These are phyloP conservation scores for Melanitta fusca DNA, from an alignment of 2,797 vertebrate species.

Conservation along the genomic window DNA sequence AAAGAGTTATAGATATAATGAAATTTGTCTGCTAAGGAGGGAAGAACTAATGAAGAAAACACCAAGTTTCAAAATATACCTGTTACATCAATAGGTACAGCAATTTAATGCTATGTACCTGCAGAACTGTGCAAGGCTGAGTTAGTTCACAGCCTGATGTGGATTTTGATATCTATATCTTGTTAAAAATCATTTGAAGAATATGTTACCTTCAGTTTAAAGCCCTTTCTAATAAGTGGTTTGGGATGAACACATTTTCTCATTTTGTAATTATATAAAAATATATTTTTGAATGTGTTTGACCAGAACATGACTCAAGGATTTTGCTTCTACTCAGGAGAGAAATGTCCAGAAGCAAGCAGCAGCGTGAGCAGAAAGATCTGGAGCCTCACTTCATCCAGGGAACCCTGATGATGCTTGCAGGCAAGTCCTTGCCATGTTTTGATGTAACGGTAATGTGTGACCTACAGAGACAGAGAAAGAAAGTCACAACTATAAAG, in stretches of 20 bases:
- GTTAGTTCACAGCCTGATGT: not conserved
- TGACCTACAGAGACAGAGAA: not conserved
- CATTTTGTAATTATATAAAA: constrained; percentile 1
- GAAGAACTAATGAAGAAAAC: not conserved
- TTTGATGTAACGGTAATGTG: not conserved
- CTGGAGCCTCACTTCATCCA: not conserved
- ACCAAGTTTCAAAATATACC: not conserved
- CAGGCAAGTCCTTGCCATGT: not conserved
- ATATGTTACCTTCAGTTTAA: not conserved
- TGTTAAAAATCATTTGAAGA: not conserved
- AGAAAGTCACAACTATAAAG: not conserved
- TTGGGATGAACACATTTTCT: constrained; percentile 8
- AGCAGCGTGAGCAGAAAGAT: not conserved
- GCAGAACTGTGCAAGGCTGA: not conserved
- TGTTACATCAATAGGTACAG: not conserved
- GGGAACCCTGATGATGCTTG: not conserved
- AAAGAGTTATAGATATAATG: not conserved
- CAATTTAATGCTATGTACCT: not conserved
- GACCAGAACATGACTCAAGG: not conserved
- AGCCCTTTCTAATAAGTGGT: not conserved
- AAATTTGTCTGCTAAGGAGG: not conserved
- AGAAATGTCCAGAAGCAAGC: not conserved
- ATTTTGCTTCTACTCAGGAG: constrained; percentile 15
- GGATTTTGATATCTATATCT: not conserved
- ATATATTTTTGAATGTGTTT: not conserved